Percentiles rank a stretch among this genome's conserved stretches.
These are phyloP conservation scores for Zapus hudsonius DNA, from an alignment of 2,113 vertebrate species.

Conservation along the genomic window DNA sequence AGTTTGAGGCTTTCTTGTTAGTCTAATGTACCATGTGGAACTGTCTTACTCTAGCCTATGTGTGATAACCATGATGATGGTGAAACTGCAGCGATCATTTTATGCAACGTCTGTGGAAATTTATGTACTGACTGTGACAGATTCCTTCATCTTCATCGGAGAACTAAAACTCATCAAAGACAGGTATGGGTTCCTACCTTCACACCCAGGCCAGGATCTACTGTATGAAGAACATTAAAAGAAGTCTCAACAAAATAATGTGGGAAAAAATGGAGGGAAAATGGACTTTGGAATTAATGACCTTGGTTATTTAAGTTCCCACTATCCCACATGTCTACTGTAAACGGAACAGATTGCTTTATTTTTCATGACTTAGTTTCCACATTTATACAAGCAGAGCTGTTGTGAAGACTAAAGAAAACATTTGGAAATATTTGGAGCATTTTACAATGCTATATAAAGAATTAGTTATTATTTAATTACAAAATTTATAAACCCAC, in stretches of 20 bases:
- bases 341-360: not conserved
- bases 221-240: not conserved
- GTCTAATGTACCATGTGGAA: not conserved
- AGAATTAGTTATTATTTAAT: not conserved
- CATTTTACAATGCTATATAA: constrained; percentile 33
- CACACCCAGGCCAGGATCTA: not conserved
- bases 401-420: not conserved
- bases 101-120: constrained; percentile 97
- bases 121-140: constrained; percentile 98
- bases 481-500: constrained; percentile 6
- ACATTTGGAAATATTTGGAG: not conserved
- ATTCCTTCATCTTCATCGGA: constrained; percentile 97
- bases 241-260: constrained; percentile 19
- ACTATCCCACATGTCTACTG: not conserved
- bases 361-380: not conserved
- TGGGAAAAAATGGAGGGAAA: not conserved
- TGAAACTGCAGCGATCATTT: constrained; percentile 98
- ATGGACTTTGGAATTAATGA: not conserved
- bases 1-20: not conserved
- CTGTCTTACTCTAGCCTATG: constrained; percentile 91
- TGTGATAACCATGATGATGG: constrained; percentile 99
- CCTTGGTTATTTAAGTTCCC: not conserved
- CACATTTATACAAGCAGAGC: not conserved
- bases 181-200: constrained; percentile 86
- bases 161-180: constrained; percentile 99